Conservation (phyloP, 2,888 invertebrate genomes). For the Eristalis pertinax region DNA sequence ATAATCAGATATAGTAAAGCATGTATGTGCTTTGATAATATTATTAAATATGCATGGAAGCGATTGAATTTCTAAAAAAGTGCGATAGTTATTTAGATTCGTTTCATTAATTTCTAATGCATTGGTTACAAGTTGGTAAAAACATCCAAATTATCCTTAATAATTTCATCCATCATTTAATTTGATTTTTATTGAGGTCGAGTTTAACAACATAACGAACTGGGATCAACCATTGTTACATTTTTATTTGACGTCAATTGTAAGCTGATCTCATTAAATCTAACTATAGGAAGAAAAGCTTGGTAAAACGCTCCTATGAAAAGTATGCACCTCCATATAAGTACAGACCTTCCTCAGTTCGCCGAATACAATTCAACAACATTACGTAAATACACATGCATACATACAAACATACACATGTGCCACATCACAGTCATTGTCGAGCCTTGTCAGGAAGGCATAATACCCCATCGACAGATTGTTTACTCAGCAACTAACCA, state of each 20-base stretch:
- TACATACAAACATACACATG: constrained; percentile 5
- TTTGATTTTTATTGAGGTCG: not conserved
- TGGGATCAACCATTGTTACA: constrained; percentile 18
- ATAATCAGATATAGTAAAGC: constrained; percentile 69
- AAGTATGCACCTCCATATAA: constrained; percentile 23
- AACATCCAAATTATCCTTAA: not conserved
- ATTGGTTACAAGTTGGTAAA: not conserved
- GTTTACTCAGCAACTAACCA: constrained; percentile 21
- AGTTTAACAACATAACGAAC: not conserved
- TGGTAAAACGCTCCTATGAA: not conserved
- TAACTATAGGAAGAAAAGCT: constrained; percentile 1
- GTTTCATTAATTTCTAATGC: too few species aligned
- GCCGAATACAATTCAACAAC: constrained; percentile 2
- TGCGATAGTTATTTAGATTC: too few species aligned
- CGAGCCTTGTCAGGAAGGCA: not conserved
- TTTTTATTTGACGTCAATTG: constrained; percentile 25
- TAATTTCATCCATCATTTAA: not conserved
- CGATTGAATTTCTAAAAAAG: not conserved
- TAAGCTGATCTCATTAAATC: constrained; percentile 46
- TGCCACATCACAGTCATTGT: not conserved
- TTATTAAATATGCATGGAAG: not conserved
- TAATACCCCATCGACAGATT: constrained; percentile 11
- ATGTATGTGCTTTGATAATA: not conserved
- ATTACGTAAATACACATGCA: not conserved
- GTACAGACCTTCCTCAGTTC: constrained; percentile 4